A percentile compares a stretch with the other conserved stretches of the same genome.
Evolutionary conservation across 2,113 vertebrate species (phyloP).

Genomic region (Abramis brama): DNA sequence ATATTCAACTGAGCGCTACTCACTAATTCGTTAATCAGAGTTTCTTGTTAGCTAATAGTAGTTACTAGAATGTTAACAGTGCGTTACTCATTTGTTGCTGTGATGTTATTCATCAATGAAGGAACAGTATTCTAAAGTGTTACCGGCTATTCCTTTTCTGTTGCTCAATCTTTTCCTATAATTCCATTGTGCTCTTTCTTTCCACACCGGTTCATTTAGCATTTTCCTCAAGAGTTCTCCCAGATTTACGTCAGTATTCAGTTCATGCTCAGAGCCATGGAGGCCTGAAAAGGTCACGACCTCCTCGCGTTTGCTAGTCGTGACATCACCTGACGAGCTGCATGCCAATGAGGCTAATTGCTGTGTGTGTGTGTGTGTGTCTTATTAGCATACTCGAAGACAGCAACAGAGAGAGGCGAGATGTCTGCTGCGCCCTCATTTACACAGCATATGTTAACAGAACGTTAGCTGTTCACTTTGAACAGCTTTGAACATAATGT

Average conservation of each 20-base stretch:
- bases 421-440: conserved; percentile 16
- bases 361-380: conserved; percentile 50
- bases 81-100: too few relatives aligned
- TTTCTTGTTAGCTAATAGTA: too few relatives aligned
- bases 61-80: too few relatives aligned
- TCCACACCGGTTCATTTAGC: background rate
- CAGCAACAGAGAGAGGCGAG: background rate
- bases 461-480: too few relatives aligned
- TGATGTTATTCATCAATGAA: too few relatives aligned
- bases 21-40: too few relatives aligned
- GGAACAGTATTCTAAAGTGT: too few relatives aligned
- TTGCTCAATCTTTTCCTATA: background rate
- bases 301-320: conserved; percentile 50
- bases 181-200: background rate
- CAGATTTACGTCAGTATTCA: conserved; percentile 60
- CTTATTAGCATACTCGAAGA: conserved; percentile 62
- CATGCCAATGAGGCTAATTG: conserved; percentile 70
- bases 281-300: conserved; percentile 72
- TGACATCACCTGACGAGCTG: conserved; percentile 63
- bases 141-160: background rate
- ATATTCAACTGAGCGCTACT: too few relatives aligned
- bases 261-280: conserved; percentile 37
- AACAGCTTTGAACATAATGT: background rate
- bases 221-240: background rate
- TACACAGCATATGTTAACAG: conserved; percentile 18